phyloP scores from a whole-genome alignment of 2,113 vertebrate genomes.

The Larimichthys polyactis region DNA sequence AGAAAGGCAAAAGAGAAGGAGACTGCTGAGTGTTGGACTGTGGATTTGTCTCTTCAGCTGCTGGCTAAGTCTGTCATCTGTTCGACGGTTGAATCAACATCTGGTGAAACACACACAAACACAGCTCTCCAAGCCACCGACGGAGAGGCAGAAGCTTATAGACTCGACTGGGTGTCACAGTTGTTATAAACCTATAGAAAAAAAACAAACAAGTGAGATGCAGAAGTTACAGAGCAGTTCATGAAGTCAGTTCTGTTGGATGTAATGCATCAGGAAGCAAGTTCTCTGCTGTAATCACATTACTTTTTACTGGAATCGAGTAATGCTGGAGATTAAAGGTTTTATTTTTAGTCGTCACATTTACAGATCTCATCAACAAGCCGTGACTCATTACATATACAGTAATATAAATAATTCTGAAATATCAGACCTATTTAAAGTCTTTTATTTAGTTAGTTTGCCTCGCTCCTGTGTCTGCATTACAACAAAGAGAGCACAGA shows the following conservation, averaged over 20 bases:
- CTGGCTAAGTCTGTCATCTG: conserved; percentile 70
- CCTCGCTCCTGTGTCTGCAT: background rate
- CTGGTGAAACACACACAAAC: conserved; percentile 62
- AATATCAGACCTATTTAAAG: conserved; percentile 29
- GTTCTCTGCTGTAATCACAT: conserved; percentile 28
- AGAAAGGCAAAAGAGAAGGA: conserved; percentile 37
- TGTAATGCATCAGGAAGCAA: conserved; percentile 33
- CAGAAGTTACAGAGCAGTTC: background rate
- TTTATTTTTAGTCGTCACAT: conserved; percentile 42
- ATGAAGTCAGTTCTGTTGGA: conserved; percentile 18
- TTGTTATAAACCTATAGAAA: conserved; percentile 18
- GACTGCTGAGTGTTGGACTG: conserved; percentile 62
- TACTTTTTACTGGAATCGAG: conserved; percentile 26
- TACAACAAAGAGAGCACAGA: conserved; percentile 15
- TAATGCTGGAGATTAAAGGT: conserved; percentile 26
- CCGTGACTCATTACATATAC: conserved; percentile 21
- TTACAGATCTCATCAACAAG: conserved; percentile 47
- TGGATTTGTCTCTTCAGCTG: conserved; percentile 67
- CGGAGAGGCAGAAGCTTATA: conserved; percentile 36
- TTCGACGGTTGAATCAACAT: conserved; percentile 71
- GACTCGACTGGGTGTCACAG: conserved; percentile 40
- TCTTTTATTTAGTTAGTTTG: conserved; percentile 12
- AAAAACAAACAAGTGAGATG: background rate
- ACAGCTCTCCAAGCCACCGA: conserved; percentile 42
- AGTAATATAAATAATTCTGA: conserved; percentile 35